These are phyloP conservation scores for Zaprionus nigranus DNA, from an alignment of 1,140 invertebrate genomes.

Conservation along the genomic window DNA sequence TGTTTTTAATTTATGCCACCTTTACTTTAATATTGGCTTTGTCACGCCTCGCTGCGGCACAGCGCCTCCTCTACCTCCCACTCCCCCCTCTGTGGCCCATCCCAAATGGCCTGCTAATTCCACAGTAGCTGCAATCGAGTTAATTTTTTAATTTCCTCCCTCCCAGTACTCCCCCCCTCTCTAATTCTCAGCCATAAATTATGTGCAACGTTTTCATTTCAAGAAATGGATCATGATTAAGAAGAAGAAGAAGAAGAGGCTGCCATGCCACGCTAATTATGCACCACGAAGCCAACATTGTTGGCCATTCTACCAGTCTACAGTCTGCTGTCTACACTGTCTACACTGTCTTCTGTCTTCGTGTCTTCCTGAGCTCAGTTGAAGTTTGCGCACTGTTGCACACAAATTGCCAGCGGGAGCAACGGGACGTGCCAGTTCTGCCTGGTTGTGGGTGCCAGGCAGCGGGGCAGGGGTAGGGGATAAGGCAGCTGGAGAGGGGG, in stretches of 20 bases:
- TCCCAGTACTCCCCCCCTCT: not conserved
- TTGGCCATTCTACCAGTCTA: not conserved
- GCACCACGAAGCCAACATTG: slow-evolving; percentile 7
- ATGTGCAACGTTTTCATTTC: slow-evolving; percentile 81
- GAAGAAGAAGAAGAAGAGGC: slow-evolving; percentile 37
- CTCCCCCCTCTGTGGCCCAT: not conserved
- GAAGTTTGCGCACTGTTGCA: slow-evolving; percentile 55
- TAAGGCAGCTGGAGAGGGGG: not conserved
- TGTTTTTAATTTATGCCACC: slow-evolving; percentile 78
- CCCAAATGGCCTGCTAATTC: slow-evolving; percentile 64
- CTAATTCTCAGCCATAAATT: slow-evolving; percentile 63
- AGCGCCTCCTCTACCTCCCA: not conserved
- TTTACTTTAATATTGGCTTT: slow-evolving; percentile 79
- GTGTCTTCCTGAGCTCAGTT: slow-evolving; percentile 14
- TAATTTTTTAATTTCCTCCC: slow-evolving; percentile 51
- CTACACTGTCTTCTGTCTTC: slow-evolving; percentile 2
- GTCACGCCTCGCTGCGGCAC: slow-evolving; percentile 65
- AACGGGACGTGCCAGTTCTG: slow-evolving; percentile 8
- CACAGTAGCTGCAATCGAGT: slow-evolving; percentile 49
- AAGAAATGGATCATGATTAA: slow-evolving; percentile 74
- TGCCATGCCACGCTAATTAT: slow-evolving; percentile 55
- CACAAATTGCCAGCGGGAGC: slow-evolving; percentile 64
- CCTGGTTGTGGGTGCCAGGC: slow-evolving; percentile 16
- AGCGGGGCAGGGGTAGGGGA: not conserved
- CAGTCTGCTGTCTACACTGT: not conserved